These are phyloP conservation scores for Aulostomus chinensis DNA, from an alignment of 2,797 vertebrate species.

Conservation along the genomic window DNA sequence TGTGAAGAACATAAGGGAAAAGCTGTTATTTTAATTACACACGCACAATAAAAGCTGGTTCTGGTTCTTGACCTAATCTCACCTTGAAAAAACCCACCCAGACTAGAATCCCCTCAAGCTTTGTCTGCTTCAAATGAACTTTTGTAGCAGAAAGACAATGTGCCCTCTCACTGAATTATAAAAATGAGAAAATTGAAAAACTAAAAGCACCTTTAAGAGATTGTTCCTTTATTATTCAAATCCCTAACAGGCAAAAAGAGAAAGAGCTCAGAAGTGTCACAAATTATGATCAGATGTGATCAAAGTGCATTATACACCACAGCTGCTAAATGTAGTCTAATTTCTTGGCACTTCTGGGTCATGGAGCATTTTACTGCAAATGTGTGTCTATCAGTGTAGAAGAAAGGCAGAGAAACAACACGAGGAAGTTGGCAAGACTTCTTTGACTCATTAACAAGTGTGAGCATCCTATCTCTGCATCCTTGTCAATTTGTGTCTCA, in stretches of 20 bases:
- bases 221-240: slow-evolving; percentile 63
- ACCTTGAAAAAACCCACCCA: slow-evolving; percentile 25
- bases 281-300: slow-evolving; percentile 62
- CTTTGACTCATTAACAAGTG: slow-evolving; percentile 35
- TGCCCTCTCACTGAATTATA: slow-evolving; percentile 28
- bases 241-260: slow-evolving; percentile 47
- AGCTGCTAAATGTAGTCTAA: slow-evolving; percentile 45
- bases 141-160: slow-evolving; percentile 22
- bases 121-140: slow-evolving; percentile 46
- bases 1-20: neutral
- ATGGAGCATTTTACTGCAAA: slow-evolving; percentile 44
- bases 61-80: slow-evolving; percentile 28
- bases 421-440: slow-evolving; percentile 33
- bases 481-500: slow-evolving; percentile 29
- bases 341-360: slow-evolving; percentile 60
- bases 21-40: slow-evolving; percentile 2
- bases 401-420: slow-evolving; percentile 10
- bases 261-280: slow-evolving; percentile 48
- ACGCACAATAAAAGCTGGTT: slow-evolving; percentile 18
- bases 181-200: slow-evolving; percentile 36
- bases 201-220: slow-evolving; percentile 59
- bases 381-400: slow-evolving; percentile 10
- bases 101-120: slow-evolving; percentile 53
- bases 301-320: slow-evolving; percentile 64
- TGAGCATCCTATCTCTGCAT: slow-evolving; percentile 22